A percentile compares a stretch with the other conserved stretches of the same genome.
These are phyloP conservation scores for Suricata suricatta DNA, from an alignment of 2,113 vertebrate genomes.

Conservation along the genomic window DNA sequence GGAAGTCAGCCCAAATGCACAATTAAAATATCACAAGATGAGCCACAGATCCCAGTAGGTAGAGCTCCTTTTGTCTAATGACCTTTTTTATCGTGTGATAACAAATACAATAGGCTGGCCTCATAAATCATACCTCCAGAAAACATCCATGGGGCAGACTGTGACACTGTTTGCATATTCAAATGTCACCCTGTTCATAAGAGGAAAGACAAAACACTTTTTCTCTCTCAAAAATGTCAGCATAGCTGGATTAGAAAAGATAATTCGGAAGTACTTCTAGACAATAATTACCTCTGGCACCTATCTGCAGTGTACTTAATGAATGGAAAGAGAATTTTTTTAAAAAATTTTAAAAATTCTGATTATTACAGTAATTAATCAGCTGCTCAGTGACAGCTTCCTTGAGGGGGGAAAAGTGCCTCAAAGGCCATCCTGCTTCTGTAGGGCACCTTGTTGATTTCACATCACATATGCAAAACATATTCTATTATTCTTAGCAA, in stretches of 20 bases:
- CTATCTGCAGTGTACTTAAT: conserved; percentile 90
- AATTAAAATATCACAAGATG: conserved; percentile 85
- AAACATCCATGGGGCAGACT: conserved; percentile 82
- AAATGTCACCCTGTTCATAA: conserved; percentile 89
- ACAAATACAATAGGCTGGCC: conserved; percentile 84
- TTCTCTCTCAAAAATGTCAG: conserved; percentile 89
- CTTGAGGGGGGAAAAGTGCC: conserved; percentile 81
- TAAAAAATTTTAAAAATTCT: conserved; percentile 90
- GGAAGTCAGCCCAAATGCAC: conserved; percentile 53
- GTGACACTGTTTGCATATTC: conserved; percentile 87
- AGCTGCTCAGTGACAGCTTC: conserved; percentile 89
- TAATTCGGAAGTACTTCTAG: conserved; percentile 89
- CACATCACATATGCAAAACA: conserved; percentile 80
- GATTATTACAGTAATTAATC: conserved; percentile 96
- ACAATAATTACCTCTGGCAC: conserved; percentile 91
- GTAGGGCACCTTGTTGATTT: conserved; percentile 89
- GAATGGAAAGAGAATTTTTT: conserved; percentile 89
- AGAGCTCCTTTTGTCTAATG: conserved; percentile 85
- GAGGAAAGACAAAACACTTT: conserved; percentile 85
- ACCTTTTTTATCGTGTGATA: conserved; percentile 84
- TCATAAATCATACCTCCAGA: conserved; percentile 88
- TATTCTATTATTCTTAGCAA: conserved; percentile 68
- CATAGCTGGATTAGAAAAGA: conserved; percentile 88
- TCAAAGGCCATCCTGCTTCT: conserved; percentile 88
- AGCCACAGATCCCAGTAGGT: conserved; percentile 76